Percentiles rank a stretch among this genome's conserved stretches.
Conservation (phyloP, 2,888 invertebrate species). For the Nineta flava region DNA sequence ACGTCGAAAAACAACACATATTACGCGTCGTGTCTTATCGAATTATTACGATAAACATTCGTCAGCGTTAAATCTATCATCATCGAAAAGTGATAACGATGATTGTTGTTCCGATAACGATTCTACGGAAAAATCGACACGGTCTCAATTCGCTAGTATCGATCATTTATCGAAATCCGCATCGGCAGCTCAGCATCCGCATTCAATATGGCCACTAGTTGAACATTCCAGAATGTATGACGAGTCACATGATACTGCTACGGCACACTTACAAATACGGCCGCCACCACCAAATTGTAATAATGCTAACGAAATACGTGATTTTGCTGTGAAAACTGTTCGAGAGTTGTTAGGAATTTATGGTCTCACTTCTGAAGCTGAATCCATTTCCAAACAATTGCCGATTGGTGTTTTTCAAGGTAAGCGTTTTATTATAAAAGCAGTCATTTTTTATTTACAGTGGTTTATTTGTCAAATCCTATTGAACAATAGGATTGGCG, state of each 20-base stretch:
- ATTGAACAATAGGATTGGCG: not conserved
- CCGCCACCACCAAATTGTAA: conserved; percentile 27
- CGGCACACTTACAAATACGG: conserved; percentile 2
- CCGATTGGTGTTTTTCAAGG: conserved; percentile 55
- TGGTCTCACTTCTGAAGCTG: conserved; percentile 55
- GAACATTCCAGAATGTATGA: conserved; percentile 27
- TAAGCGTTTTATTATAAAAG: conserved; percentile 25
- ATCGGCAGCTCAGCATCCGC: conserved; percentile 22
- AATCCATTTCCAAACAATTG: conserved; percentile 50
- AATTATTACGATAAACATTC: conserved; percentile 17
- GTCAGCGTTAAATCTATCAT: conserved; percentile 8
- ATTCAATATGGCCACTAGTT: not conserved
- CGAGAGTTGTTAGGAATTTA: conserved; percentile 62
- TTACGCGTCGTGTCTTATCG: conserved; percentile 18
- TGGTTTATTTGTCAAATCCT: not conserved
- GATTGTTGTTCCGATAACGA: conserved; percentile 10
- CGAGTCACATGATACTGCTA: conserved; percentile 16
- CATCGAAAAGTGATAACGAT: conserved; percentile 22
- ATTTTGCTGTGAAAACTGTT: conserved; percentile 67
- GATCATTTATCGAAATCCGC: conserved; percentile 39
- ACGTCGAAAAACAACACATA: conserved; percentile 20
- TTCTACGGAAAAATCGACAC: conserved; percentile 29
- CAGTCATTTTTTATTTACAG: too few species aligned
- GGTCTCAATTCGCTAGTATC: conserved; percentile 20
- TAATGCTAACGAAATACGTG: conserved; percentile 44